Base-by-base conservation (phyloP, 2,888 invertebrate genomes). In the Patella caerulea region DNA sequence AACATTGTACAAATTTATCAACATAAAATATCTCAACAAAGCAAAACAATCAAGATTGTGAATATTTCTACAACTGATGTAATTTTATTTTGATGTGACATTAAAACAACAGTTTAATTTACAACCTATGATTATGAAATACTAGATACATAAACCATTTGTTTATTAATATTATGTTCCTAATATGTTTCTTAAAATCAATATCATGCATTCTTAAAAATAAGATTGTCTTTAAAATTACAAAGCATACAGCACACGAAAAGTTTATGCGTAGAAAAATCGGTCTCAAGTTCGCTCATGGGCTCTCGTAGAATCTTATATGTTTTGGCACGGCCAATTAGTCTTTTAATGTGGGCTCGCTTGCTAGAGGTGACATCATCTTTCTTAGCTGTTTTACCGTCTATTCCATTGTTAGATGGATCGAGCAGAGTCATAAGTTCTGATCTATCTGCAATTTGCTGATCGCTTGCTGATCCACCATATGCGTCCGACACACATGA, bases 391-490 rank as follows among this genome's bases (percentile, higher is more conserved):
- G 71, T 77, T 73, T 79, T 75, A 7, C 79, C 74, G 71, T 34
- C 71, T 74, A 84, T 73, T 55, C 78, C 24, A 65, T 83, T 83
- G 72, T 84, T 81, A 17, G 73, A 65, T 29, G 75, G 77, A 34
- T 80, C 80, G 79, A 82, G 82, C 54, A 76, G 15, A 9, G 17
- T 14, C 14, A 71, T 52, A 24, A 83, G 52, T 14, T 70, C 70
- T 45, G 79, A 70, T 19, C 79, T 52, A 73, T 84, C 83, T n/a
- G 79, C 81, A 72, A 83, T 83, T 56, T 84, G 83, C 14, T 83
- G 74, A 71, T 84, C 82, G 78, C 83, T 83, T 3, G 82, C 81
- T 19, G 80, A 78, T 19, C 83, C 81, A 17, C 82, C 81, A 79
- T 75, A 84, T 34, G 79, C 79, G 17, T 53, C 12, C 0, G 78